Conservation (phyloP, 2,888 invertebrate species). For the Cactoblastis cactorum region DNA sequence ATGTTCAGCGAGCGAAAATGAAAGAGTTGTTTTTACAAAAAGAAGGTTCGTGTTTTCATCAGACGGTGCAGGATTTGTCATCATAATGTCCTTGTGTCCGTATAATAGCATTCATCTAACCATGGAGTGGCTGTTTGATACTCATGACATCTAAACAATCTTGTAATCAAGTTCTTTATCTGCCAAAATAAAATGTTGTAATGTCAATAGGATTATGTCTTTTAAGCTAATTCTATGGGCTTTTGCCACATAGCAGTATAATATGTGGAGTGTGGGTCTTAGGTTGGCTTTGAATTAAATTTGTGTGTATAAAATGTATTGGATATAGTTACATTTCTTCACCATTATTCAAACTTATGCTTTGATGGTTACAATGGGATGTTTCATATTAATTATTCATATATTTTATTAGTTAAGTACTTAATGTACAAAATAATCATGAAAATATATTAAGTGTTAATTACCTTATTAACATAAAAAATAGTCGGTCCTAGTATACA, state of each 20-base stretch:
- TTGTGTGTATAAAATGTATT: too few relatives aligned
- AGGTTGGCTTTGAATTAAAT: not conserved
- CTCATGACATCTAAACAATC: not conserved
- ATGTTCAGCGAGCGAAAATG: slow-evolving; percentile 93
- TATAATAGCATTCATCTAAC: slow-evolving; percentile 17
- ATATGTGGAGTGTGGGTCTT: not conserved
- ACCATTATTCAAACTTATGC: too few relatives aligned
- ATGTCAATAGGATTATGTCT: not conserved
- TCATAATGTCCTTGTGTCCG: slow-evolving; percentile 23
- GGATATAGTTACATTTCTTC: too few relatives aligned
- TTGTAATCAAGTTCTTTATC: not conserved
- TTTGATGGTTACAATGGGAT: too few relatives aligned
- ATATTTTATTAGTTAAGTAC: too few relatives aligned
- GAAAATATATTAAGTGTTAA: too few relatives aligned
- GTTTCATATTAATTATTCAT: too few relatives aligned
- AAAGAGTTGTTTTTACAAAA: slow-evolving; percentile 95
- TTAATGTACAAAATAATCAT: too few relatives aligned
- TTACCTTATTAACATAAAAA: too few relatives aligned
- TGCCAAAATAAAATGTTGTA: not conserved
- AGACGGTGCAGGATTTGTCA: slow-evolving; percentile 27
- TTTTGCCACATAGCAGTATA: not conserved
- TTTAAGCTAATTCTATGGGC: too few relatives aligned
- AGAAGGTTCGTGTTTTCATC: slow-evolving; percentile 84
- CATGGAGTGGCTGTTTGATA: not conserved
- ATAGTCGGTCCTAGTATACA: too few relatives aligned